These are phyloP conservation scores for Myiotriccus ornatus DNA, from an alignment of 2,797 vertebrate species.

Conservation along the genomic window DNA sequence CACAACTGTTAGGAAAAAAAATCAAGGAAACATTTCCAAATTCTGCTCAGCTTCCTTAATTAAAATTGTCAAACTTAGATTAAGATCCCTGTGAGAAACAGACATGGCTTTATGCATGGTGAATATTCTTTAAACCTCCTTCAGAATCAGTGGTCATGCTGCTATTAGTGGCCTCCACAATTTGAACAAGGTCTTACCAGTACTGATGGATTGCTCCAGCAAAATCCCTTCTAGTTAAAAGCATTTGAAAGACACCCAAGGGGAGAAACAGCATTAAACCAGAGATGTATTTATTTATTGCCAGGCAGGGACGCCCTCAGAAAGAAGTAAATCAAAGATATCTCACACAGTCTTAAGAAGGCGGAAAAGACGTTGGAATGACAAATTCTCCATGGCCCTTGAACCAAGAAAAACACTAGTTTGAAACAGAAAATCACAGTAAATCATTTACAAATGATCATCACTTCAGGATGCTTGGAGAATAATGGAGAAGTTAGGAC, in stretches of 20 bases:
- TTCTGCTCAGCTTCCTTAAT: slow-evolving; percentile 2
- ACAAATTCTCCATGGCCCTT: background rate
- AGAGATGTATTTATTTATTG: slow-evolving; percentile 6
- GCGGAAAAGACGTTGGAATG: background rate
- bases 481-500: background rate
- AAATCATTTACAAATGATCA: background rate
- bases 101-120: background rate
- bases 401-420: background rate
- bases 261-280: slow-evolving; percentile 25
- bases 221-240: slow-evolving; percentile 25
- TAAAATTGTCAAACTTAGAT: slow-evolving; percentile 16
- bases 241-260: slow-evolving; percentile 35
- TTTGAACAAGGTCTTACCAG: background rate
- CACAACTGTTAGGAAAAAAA: background rate
- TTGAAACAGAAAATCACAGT: background rate
- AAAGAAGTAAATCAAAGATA: slow-evolving; percentile 29
- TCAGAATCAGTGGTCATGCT: background rate
- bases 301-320: background rate
- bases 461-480: background rate
- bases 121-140: background rate
- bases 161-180: background rate
- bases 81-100: background rate
- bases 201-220: slow-evolving; percentile 18
- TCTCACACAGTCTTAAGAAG: background rate
- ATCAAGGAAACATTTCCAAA: background rate